Conservation (phyloP, 1,140 invertebrate species). For the Drosophila rufa region DNA sequence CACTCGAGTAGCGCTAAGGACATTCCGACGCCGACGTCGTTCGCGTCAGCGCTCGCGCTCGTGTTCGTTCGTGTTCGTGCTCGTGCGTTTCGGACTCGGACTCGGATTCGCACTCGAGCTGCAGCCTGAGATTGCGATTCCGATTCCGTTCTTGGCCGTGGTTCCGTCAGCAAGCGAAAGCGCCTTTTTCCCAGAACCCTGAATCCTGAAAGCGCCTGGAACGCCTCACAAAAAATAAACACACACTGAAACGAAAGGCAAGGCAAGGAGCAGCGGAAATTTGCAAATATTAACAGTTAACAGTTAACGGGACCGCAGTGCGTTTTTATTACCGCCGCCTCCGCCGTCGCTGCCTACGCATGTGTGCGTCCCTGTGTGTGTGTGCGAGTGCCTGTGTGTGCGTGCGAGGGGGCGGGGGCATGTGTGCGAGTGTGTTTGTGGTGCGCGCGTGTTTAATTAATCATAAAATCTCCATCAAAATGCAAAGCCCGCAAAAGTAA, state of each 20-base stretch:
- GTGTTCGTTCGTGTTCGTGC: constrained; percentile 4
- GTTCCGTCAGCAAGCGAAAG: constrained; percentile 42
- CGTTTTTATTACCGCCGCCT: constrained; percentile 49
- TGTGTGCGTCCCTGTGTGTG: constrained; percentile 1
- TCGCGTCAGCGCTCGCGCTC: constrained; percentile 5
- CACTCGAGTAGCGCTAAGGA: constrained; percentile 56
- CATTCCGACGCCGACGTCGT: constrained; percentile 47
- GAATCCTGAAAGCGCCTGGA: constrained; percentile 26
- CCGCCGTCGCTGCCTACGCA: constrained; percentile 33
- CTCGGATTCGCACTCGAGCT: constrained; percentile 34
- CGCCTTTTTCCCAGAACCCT: constrained; percentile 26
- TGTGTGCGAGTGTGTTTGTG: constrained; percentile 29
- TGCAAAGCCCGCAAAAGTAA: constrained; percentile 58
- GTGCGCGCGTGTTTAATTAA: constrained; percentile 79
- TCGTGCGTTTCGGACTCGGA: constrained; percentile 29
- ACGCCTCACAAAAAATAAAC: constrained; percentile 9
- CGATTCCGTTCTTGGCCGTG: constrained; percentile 35
- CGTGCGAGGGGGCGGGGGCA: constrained; percentile 37
- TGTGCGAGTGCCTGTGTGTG: constrained; percentile 27
- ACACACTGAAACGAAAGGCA: background rate
- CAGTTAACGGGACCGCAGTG: constrained; percentile 42
- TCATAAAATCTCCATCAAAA: constrained; percentile 69
- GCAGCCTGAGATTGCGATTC: constrained; percentile 42
- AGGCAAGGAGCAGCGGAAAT: constrained; percentile 27
- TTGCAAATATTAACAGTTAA: constrained; percentile 31